These are phyloP conservation scores for Drosophila mettleri DNA, from an alignment of 2,888 invertebrate species.

Conservation along the genomic window DNA sequence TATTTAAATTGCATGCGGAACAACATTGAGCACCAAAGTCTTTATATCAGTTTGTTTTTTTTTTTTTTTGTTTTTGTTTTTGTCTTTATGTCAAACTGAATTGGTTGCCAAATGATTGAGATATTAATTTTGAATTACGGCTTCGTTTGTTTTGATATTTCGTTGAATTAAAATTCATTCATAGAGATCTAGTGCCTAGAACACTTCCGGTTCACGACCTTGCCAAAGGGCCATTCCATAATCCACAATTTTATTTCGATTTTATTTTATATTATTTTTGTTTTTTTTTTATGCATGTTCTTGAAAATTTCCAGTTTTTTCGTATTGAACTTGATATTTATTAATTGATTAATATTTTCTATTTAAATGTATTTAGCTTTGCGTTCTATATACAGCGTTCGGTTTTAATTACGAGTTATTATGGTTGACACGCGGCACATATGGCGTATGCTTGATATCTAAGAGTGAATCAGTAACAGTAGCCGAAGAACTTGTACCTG, in stretches of 20 bases:
- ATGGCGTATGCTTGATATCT: constrained; percentile 41
- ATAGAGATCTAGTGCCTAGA: constrained; percentile 19
- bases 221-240: constrained; percentile 45
- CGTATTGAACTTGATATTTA: constrained; percentile 25
- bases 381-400: background rate
- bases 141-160: constrained; percentile 23
- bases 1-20: constrained; percentile 78
- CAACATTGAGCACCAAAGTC: constrained; percentile 49
- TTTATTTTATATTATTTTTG: background rate
- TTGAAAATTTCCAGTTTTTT: constrained; percentile 30
- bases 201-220: constrained; percentile 51
- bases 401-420: constrained; percentile 30
- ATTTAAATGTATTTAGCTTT: background rate
- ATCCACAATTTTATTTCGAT: constrained; percentile 31
- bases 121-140: constrained; percentile 60
- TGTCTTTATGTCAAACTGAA: constrained; percentile 28
- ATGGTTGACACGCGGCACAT: constrained; percentile 25
- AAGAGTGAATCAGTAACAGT: background rate
- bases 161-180: constrained; percentile 17
- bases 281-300: background rate
- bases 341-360: constrained; percentile 20
- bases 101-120: constrained; percentile 44
- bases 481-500: constrained; percentile 8
- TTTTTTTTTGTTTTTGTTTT: background rate
- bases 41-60: constrained; percentile 7